Evolutionary conservation across 1,140 invertebrate genomes (phyloP).

Genomic region (Protaetia brevitarsis): DNA sequence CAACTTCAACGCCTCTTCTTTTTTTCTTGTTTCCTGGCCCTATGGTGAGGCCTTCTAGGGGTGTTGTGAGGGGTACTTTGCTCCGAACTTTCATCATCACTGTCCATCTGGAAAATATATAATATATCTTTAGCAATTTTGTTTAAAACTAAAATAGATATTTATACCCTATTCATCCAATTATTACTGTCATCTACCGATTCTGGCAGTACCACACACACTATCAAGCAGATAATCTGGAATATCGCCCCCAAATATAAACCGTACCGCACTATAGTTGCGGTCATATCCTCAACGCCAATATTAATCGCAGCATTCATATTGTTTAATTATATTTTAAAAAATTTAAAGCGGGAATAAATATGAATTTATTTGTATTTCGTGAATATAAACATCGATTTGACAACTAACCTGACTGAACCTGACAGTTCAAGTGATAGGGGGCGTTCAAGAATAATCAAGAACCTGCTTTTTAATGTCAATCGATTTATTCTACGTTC

Average conservation of each 20-base stretch:
- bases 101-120: slow-evolving; percentile 46
- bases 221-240: slow-evolving; percentile 64
- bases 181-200: slow-evolving; percentile 37
- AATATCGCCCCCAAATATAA: slow-evolving; percentile 68
- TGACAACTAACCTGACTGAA: no score
- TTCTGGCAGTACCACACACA: slow-evolving; percentile 61
- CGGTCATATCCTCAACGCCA: slow-evolving; percentile 58
- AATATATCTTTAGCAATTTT: background rate
- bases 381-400: background rate
- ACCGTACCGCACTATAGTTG: slow-evolving; percentile 63
- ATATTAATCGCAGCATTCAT: slow-evolving; percentile 47
- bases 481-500: no score
- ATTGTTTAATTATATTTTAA: background rate
- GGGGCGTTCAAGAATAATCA: no score
- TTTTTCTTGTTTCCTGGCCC: slow-evolving; percentile 54
- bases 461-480: no score
- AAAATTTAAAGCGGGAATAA: background rate
- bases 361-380: background rate
- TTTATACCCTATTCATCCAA: slow-evolving; percentile 41
- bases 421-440: no score
- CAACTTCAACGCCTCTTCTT: slow-evolving; percentile 53
- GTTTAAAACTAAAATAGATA: background rate
- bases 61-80: slow-evolving; percentile 60
- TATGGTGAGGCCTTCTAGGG: slow-evolving; percentile 52
- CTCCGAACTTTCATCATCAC: slow-evolving; percentile 56